A percentile compares a stretch with the other conserved stretches of the same genome.
Conservation (phyloP, 2,797 vertebrate genomes). For the Sebastes reedi region DNA sequence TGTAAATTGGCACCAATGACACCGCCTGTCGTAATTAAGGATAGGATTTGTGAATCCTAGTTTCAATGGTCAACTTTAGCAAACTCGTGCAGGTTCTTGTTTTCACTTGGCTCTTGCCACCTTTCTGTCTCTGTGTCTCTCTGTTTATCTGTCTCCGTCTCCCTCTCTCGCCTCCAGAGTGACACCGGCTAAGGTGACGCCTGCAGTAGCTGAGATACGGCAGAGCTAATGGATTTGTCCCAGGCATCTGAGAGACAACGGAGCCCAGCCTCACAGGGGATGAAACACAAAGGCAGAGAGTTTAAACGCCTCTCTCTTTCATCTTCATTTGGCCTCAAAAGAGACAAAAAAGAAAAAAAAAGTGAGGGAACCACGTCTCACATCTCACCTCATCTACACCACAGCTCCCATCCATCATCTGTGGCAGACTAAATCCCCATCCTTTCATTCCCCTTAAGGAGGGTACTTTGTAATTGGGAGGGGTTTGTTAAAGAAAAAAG, state of each 20-base stretch:
- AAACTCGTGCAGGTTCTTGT: not conserved
- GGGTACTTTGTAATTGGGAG: conserved; percentile 52
- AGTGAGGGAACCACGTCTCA: conserved; percentile 63
- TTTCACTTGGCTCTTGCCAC: conserved; percentile 29
- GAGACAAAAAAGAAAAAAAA: conserved; percentile 67
- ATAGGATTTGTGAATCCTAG: not conserved
- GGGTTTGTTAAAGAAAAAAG: conserved; percentile 47
- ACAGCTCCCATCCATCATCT: conserved; percentile 77
- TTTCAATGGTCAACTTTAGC: not conserved
- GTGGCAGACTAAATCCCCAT: conserved; percentile 72
- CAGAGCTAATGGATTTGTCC: conserved; percentile 78
- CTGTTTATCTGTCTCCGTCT: conserved; percentile 53
- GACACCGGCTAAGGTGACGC: conserved; percentile 66
- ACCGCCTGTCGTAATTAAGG: not conserved
- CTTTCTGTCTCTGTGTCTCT: conserved; percentile 19
- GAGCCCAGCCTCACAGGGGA: conserved; percentile 56
- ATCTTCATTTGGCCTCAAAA: conserved; percentile 80
- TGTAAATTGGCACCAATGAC: not conserved
- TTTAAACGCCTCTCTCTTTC: conserved; percentile 70
- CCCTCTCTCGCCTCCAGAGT: conserved; percentile 48
- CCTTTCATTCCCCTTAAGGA: conserved; percentile 55
- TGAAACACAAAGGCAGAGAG: conserved; percentile 68
- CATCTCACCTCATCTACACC: conserved; percentile 81
- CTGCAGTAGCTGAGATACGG: conserved; percentile 69
- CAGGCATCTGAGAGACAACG: conserved; percentile 67